A percentile compares a stretch with the other conserved stretches of the same genome.
Evolutionary conservation across 2,888 invertebrate species (phyloP).

Genomic region (Barypeithes pellucidus): DNA sequence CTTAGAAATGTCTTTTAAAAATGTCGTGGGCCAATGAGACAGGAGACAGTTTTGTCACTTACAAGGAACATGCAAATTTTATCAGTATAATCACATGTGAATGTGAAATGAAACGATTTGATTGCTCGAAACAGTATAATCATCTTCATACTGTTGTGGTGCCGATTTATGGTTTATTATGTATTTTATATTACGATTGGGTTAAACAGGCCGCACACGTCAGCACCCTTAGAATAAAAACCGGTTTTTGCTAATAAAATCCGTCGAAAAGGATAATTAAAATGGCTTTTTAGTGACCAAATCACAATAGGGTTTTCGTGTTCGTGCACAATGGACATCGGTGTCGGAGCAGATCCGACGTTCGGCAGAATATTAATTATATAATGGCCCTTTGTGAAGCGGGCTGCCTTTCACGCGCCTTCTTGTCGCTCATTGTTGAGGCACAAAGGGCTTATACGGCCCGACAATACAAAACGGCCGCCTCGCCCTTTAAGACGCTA

Average conservation of each 20-base stretch:
- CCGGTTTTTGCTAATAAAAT: constrained; percentile 13
- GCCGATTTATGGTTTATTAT: no score
- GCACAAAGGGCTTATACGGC: constrained; percentile 41
- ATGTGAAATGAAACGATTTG: no score
- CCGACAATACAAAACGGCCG: constrained; percentile 36
- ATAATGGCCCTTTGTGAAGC: constrained; percentile 47
- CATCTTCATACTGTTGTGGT: no score
- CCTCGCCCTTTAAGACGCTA: constrained; percentile 41
- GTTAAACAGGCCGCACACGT: background rate
- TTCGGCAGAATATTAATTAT: constrained; percentile 52
- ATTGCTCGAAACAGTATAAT: no score
- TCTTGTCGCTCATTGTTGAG: constrained; percentile 33
- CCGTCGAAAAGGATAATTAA: constrained; percentile 7
- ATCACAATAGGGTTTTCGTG: constrained; percentile 46
- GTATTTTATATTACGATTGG: no score
- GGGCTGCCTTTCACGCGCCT: constrained; percentile 47
- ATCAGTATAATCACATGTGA: no score
- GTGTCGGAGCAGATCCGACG: constrained; percentile 31
- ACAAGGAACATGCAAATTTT: no score
- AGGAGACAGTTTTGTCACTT: no score
- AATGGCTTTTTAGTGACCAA: constrained; percentile 40
- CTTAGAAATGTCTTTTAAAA: no score
- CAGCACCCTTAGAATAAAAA: constrained; percentile 1
- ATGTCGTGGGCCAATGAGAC: no score
- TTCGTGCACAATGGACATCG: constrained; percentile 43